Evolutionary conservation across 1,140 invertebrate species (phyloP).

Genomic region (Heliconius hewitsoni): DNA sequence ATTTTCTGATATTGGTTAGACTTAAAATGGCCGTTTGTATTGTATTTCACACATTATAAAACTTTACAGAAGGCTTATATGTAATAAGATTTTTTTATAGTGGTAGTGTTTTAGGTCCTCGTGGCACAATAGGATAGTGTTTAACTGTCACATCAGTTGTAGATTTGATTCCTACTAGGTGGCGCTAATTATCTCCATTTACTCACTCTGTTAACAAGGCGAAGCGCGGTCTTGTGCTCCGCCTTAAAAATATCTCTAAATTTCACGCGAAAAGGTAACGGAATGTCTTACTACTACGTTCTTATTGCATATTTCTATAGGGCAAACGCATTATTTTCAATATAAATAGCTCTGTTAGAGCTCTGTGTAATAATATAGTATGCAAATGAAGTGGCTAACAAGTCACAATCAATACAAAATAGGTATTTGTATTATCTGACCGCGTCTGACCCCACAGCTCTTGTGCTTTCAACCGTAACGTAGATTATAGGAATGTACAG

Average conservation of each 20-base stretch:
- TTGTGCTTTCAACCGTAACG: neutral
- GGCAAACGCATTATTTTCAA: neutral
- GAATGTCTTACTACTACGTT: neutral
- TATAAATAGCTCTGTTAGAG: neutral
- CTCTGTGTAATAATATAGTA: neutral
- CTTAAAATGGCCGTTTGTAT: neutral
- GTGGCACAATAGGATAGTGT: too few relatives aligned
- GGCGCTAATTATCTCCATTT: too few relatives aligned
- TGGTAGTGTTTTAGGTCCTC: too few relatives aligned
- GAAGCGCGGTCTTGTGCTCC: too few relatives aligned
- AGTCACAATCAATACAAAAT: slow-evolving; percentile 12
- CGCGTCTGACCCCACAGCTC: neutral
- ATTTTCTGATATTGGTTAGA: neutral
- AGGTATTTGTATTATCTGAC: slow-evolving; percentile 11
- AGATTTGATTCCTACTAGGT: too few relatives aligned
- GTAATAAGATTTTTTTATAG: neutral
- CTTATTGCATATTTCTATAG: neutral
- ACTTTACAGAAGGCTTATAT: neutral
- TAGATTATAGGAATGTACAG: neutral
- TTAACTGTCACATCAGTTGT: too few relatives aligned
- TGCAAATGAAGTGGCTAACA: slow-evolving; percentile 4
- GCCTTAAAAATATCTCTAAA: too few relatives aligned
- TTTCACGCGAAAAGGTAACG: neutral
- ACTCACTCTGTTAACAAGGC: too few relatives aligned
- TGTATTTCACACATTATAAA: neutral